Percentiles rank a stretch among this genome's conserved stretches.
Conservation (phyloP, 2,888 invertebrate genomes). For the Chromoteleia sp. region DNA sequence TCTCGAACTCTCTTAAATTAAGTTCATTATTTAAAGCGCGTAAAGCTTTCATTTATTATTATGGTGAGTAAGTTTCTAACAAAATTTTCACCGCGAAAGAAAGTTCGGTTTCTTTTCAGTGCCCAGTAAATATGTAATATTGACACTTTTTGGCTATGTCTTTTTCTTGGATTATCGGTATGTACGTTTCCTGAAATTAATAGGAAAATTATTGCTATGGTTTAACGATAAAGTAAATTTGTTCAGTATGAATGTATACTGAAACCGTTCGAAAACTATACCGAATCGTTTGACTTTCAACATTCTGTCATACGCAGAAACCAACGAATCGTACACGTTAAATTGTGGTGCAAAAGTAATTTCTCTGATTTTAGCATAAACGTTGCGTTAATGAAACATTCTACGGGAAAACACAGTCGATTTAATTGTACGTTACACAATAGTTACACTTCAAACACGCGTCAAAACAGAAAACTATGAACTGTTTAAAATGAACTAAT, state of each 20-base stretch:
- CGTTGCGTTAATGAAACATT: conserved; percentile 37
- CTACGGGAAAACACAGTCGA: conserved; percentile 12
- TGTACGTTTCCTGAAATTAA: background rate
- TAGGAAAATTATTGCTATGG: conserved; percentile 6
- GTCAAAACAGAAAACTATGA: background rate
- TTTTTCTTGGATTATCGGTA: too few relatives aligned
- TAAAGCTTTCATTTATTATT: background rate
- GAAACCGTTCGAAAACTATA: conserved; percentile 34
- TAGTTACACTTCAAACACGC: conserved; percentile 23
- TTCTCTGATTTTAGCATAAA: conserved; percentile 15
- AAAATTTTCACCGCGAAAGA: too few relatives aligned
- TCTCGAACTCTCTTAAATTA: background rate
- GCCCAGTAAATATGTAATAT: too few relatives aligned
- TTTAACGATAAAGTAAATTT: conserved; percentile 29
- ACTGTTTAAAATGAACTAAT: background rate
- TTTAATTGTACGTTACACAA: conserved; percentile 26
- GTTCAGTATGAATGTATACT: conserved; percentile 12
- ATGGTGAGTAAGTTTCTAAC: background rate
- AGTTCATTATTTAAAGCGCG: background rate
- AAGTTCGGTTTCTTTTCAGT: too few relatives aligned
- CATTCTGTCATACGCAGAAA: conserved; percentile 52
- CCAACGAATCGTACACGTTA: conserved; percentile 28
- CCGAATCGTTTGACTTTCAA: conserved; percentile 43
- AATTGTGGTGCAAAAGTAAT: conserved; percentile 23
- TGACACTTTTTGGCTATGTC: too few relatives aligned